Evolutionary conservation across 2,888 invertebrate species (phyloP).

Genomic region (Dryococelus australis): DNA sequence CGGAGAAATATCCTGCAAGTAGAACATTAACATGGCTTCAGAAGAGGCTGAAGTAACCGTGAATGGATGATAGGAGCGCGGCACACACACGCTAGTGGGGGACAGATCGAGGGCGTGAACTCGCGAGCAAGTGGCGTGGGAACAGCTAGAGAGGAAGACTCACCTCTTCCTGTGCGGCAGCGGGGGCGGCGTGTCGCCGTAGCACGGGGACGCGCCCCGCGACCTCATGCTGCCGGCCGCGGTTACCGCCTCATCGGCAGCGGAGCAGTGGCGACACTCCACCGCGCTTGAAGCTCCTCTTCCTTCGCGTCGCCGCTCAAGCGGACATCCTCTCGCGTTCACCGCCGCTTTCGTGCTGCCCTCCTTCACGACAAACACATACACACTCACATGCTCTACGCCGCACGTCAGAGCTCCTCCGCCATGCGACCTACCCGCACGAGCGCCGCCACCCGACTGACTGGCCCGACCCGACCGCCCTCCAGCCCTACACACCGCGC

Average conservation of each 20-base stretch:
- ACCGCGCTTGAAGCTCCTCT: neutral
- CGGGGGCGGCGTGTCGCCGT: constrained; percentile 40
- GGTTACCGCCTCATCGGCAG: neutral
- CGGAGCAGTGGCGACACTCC: constrained; percentile 24
- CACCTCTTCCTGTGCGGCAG: constrained; percentile 44
- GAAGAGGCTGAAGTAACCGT: no score
- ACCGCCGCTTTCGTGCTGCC: neutral
- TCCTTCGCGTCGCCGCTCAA: neutral
- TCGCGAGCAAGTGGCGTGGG: neutral
- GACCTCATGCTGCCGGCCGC: constrained; percentile 30
- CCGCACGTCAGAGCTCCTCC: neutral
- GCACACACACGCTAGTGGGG: no score
- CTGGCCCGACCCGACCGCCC: neutral
- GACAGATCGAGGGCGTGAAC: neutral
- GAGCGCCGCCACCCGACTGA: constrained; percentile 17
- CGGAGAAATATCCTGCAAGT: no score
- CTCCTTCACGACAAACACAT: neutral
- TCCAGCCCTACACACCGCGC: neutral
- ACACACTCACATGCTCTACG: neutral
- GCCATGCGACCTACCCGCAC: neutral
- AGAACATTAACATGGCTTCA: no score
- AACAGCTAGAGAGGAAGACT: constrained; percentile 5
- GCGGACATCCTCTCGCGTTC: neutral
- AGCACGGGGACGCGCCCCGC: constrained; percentile 35
- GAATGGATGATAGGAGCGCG: no score